Evolutionary conservation across 2,113 vertebrate genomes (phyloP), one percentile per base, ranked within the genome.

Genomic region (Ahaetulla prasina): DNA sequence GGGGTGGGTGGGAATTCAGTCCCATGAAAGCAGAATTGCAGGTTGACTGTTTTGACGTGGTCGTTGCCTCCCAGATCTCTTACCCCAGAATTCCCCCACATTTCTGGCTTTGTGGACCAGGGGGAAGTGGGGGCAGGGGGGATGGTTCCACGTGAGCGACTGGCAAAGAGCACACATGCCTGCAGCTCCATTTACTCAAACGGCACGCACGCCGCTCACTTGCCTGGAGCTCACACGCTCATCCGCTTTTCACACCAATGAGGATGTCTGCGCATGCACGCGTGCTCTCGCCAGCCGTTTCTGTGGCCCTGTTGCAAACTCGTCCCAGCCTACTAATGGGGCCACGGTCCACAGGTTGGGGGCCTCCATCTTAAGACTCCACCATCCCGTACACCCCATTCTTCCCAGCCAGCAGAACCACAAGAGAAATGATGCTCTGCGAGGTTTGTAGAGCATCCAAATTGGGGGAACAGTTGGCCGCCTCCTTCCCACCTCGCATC

Each of bases 41-140:
- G 35, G 49, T 87, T 22, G 1, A 4, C 7, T 0, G 25, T 16
- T 5, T 2, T n/a, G 27, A n/a, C 1, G 0, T 14, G 10, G 27
- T n/a, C 6, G 60, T n/a, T 14, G 60, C 30, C 4, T 16, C 11
- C 63, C 12, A n/a, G 30, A 68, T 68, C 6, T 1, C 63, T 74
- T 35, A 39, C 6, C 3, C 68, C 68, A 39, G 8, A 27, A 8
- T 57, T 57, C 55, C 23, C 25, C 23, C 55, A 57, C 55, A 10
- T 10, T 57, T 57, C 55, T 57, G 55, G 25, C 23, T 27, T 57
- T 57, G 8, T 27, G 25, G 55, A 57, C 2, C 25, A 3, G 55
- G 23, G 25, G 53, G 53, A 54, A 53, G 10, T n/a, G n/a, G n/a
- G n/a, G n/a, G n/a, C n/a, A n/a, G 6, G 6, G 4, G 20, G 54